Base-by-base conservation (phyloP, 1,140 invertebrate genomes). In the Zaprionus gabonicus region DNA sequence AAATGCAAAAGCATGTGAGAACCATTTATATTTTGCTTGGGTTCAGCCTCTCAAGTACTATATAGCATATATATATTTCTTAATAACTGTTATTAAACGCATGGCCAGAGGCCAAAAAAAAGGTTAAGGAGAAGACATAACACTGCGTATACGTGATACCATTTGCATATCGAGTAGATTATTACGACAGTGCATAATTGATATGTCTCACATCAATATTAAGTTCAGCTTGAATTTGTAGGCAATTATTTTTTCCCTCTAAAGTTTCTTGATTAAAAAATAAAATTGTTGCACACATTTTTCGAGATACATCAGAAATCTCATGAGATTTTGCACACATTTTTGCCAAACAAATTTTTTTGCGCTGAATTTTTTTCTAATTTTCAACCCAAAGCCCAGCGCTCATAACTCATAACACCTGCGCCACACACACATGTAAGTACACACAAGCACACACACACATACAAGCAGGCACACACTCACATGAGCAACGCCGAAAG, bases 361-460 rank as follows among this genome's bases (percentile, higher is more conserved):
- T 78, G 53, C 44, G 28, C 27, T 53, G 63, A 51, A 58, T 58
- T 57, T 81, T 85, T 75, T 84, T 88, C 71, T 84, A 81, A 90
- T 90, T 88, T 90, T 51, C 66, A 76, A 79, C 81, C 81, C 69
- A 88, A 79, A 84, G 81, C 83, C 70, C 83, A 75, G 77, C 31
- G 85, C 85, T 73, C 84, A 88, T 88, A 88, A 88, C 84, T 88
- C 85, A 88, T 69, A 88, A 90, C 84, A 87, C 84, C 84, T 87
- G 84, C 53, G 59, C 60, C 38, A 55, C 46, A 38, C 46, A 67
- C 51, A 46, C 44, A 57, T 31, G 28, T 10, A 9, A 31, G 7
- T 46, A 51, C 41, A 36, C 31, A 36, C 49, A 28, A 6, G 28
- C 28, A 31, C 6, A 9, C 28, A 28, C 28, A 28, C 6, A 9